Evolutionary conservation across 2,888 invertebrate species (phyloP), one percentile per base, ranked within the genome.

Genomic region (Dexiosoma caninum): DNA sequence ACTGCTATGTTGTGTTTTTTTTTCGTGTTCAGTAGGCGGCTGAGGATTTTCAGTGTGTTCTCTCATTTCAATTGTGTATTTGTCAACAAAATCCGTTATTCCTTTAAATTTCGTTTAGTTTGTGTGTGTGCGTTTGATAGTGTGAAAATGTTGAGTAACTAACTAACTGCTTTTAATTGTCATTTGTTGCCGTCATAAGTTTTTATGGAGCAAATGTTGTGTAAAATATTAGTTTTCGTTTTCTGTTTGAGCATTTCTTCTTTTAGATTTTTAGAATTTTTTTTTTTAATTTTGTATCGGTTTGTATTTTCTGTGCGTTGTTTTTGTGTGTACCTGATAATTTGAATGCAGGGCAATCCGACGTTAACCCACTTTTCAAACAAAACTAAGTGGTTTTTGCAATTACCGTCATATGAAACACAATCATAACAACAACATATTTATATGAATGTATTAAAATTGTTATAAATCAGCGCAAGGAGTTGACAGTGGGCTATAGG

Each of bases 301-400:
- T 9, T 42, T 40, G 42, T 19, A 10, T 21, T 53, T 30, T 53
- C 3, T 14, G 23, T 64, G 53, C 7, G 35, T n/a, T 21, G 35
- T 49, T 37, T 32, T 2, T 60, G 21, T 49, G n/a, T 49, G 42
- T 16, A 59, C 37, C 42, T 37, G 40, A 72, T 71, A 71, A 76
- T 76, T 76, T 76, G 44, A 64, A 62, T 76, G 30, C 64, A 53
- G 60, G 42, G 49, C 79, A 70, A 70, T 64, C 53, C 37, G 27
- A 76, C 46, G 76, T 62, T 80, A 80, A 76, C 80, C 71, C 76
- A 80, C 53, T 80, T 80, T 75, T 62, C 27, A 23, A 67, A 60
- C 67, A 62, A 76, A 60, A 76, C 62, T 67, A 62, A 76, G 76
- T 67, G 76, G 71, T 60, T 76, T 69, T 60, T 37, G 37, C 44